Evolutionary conservation across 2,888 invertebrate genomes (phyloP).

Genomic region (Stenichneumon culpator): DNA sequence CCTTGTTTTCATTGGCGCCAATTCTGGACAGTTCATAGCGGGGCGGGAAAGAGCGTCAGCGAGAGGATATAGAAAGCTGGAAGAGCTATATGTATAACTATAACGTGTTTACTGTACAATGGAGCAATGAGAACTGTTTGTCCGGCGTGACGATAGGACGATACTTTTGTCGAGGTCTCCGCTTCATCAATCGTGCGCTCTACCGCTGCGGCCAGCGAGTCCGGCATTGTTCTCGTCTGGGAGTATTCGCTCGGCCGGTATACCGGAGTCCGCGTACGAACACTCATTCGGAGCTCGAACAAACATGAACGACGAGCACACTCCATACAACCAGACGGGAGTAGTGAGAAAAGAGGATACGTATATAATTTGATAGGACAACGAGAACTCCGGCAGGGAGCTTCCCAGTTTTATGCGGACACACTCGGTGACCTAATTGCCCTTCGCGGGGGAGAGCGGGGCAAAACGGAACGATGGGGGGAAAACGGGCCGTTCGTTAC

Average conservation of each 20-base stretch:
- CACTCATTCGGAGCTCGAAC: slow-evolving; percentile 9
- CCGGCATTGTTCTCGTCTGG: slow-evolving; percentile 58
- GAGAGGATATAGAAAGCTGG: background rate
- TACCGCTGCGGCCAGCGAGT: slow-evolving; percentile 5
- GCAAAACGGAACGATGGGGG: too few relatives aligned
- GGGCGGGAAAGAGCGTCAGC: background rate
- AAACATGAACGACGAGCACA: slow-evolving; percentile 10
- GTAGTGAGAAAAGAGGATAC: background rate
- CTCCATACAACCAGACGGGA: background rate
- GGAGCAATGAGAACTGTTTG: slow-evolving; percentile 46
- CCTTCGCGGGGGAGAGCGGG: too few relatives aligned
- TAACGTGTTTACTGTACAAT: slow-evolving; percentile 5
- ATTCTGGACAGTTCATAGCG: slow-evolving; percentile 8
- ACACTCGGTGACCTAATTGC: background rate
- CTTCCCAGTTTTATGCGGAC: slow-evolving; percentile 25
- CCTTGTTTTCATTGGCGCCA: slow-evolving; percentile 31
- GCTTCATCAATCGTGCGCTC: slow-evolving; percentile 58
- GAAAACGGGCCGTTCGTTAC: too few relatives aligned
- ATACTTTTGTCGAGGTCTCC: slow-evolving; percentile 50
- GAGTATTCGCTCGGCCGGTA: slow-evolving; percentile 10
- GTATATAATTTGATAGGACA: slow-evolving; percentile 36
- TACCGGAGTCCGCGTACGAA: slow-evolving; percentile 1
- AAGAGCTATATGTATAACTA: slow-evolving; percentile 7
- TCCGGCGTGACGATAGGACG: slow-evolving; percentile 45
- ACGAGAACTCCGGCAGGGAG: slow-evolving; percentile 8